phyloP scores from a whole-genome alignment of 2,113 vertebrate species.

The Salvelinus fontinalis region DNA sequence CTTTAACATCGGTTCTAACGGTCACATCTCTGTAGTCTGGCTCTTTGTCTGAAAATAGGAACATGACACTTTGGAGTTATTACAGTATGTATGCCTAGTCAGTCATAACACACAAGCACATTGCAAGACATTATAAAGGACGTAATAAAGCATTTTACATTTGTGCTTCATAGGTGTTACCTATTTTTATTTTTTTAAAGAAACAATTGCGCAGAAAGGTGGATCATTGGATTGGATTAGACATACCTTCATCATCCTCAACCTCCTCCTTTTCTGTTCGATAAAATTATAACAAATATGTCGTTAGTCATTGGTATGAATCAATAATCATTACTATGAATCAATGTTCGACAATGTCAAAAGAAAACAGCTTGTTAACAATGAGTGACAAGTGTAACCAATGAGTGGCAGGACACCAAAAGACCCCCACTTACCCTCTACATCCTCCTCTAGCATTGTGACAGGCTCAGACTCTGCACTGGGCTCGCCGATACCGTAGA shows the following conservation, averaged over 20 bases:
- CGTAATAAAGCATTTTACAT: too few relatives aligned
- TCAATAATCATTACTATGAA: background rate
- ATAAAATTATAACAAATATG: background rate
- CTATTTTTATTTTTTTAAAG: background rate
- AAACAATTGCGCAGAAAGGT: background rate
- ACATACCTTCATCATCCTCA: conserved; percentile 90
- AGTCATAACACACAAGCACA: too few relatives aligned
- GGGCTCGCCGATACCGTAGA: conserved; percentile 93
- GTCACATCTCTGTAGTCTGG: conserved; percentile 84
- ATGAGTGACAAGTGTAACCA: background rate
- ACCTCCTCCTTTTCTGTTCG: conserved; percentile 82
- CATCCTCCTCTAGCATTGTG: conserved; percentile 83
- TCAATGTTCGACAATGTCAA: background rate
- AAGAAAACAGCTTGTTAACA: background rate
- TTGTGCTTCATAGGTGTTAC: too few relatives aligned
- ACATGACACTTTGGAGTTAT: background rate
- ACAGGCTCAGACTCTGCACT: conserved; percentile 89
- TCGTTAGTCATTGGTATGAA: too few relatives aligned
- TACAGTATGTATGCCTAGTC: too few relatives aligned
- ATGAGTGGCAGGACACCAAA: too few relatives aligned
- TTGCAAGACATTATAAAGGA: too few relatives aligned
- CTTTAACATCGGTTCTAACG: conserved; percentile 85
- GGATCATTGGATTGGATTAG: background rate
- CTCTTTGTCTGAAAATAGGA: conserved; percentile 78
- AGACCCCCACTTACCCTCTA: conserved; percentile 74